Conservation (phyloP, 2,888 invertebrate species). For the Chrysolina oricalcia region DNA sequence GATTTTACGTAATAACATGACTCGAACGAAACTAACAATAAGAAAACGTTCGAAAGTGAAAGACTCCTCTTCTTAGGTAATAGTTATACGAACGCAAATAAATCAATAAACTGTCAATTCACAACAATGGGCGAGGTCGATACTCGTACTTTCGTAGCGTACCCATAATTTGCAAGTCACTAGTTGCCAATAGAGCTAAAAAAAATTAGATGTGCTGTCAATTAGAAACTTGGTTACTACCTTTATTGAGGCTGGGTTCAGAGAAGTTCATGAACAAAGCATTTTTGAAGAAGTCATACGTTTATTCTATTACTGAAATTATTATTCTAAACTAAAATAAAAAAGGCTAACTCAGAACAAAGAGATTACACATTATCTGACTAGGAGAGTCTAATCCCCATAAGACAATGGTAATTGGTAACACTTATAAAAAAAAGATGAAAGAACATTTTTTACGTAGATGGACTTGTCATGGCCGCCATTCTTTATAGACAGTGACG, state of each 20-base stretch:
- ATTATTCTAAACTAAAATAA: too few species aligned
- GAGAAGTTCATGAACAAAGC: neutral
- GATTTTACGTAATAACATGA: constrained; percentile 24
- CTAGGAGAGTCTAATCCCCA: too few species aligned
- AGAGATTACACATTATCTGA: too few species aligned
- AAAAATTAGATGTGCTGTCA: constrained; percentile 8
- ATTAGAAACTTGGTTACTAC: neutral
- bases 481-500: too few species aligned
- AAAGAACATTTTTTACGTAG: too few species aligned
- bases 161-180: constrained; percentile 41
- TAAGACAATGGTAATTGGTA: too few species aligned
- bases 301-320: too few species aligned
- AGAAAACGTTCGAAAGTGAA: constrained; percentile 30
- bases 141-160: constrained; percentile 33
- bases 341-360: too few species aligned
- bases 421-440: too few species aligned
- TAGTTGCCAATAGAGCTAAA: constrained; percentile 28
- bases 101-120: constrained; percentile 46
- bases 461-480: too few species aligned
- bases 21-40: constrained; percentile 14
- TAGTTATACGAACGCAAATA: constrained; percentile 40
- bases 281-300: neutral
- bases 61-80: constrained; percentile 38
- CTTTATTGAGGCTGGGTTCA: neutral
- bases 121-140: constrained; percentile 46